phyloP scores from a whole-genome alignment of 2,888 invertebrate genomes.

The Agrochola litura region DNA sequence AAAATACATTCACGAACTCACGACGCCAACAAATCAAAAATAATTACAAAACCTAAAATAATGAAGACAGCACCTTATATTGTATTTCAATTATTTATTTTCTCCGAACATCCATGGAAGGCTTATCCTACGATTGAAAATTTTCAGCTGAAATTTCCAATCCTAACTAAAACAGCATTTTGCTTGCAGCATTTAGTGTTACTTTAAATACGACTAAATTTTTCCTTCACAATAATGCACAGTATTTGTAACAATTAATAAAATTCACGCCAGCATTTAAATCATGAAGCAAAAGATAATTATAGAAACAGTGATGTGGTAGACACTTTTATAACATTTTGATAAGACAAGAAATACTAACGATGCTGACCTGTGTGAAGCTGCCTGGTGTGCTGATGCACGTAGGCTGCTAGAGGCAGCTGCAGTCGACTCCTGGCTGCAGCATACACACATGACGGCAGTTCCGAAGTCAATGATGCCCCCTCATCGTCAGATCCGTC shows the following conservation, averaged over 20 bases:
- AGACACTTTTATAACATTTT: not conserved
- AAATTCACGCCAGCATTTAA: constrained; percentile 3
- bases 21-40: not conserved
- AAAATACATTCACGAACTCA: not conserved
- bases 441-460: constrained; percentile 95
- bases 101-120: not conserved
- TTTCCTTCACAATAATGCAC: not conserved
- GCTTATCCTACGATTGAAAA: not conserved
- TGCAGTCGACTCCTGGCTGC: constrained; percentile 88
- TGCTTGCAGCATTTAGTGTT: not conserved
- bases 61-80: no score
- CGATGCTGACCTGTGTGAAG: constrained; percentile 81
- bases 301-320: not conserved
- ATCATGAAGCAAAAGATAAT: not conserved
- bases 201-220: not conserved
- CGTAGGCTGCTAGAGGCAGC: constrained; percentile 86
- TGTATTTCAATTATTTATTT: not conserved
- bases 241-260: not conserved
- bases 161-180: not conserved
- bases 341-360: not conserved
- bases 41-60: not conserved
- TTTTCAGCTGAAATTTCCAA: not conserved
- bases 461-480: constrained; percentile 91
- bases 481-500: constrained; percentile 89
- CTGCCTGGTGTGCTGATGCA: constrained; percentile 86